Evolutionary conservation across 2,113 vertebrate genomes (phyloP).

Genomic region (Pangasianodon gigas): DNA sequence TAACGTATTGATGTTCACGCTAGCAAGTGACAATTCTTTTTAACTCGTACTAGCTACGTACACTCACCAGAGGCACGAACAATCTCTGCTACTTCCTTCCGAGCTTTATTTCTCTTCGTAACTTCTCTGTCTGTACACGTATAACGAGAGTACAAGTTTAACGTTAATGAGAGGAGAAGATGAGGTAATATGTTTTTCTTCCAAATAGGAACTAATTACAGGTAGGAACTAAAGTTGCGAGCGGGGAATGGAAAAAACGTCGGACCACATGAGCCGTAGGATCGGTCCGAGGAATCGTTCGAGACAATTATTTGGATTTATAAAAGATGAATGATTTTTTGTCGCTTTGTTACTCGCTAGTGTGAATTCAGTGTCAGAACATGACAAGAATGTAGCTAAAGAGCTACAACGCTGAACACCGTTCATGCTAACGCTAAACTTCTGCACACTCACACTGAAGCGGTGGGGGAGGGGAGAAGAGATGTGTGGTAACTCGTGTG

Average conservation of each 20-base stretch:
- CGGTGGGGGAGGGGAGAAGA: not conserved
- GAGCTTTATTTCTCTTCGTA: not conserved
- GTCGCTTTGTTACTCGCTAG: not conserved
- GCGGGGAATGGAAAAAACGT: not conserved
- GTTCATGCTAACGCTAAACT: not conserved
- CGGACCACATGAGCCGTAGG: not conserved
- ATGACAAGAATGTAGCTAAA: not conserved
- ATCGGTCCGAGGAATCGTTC: not conserved
- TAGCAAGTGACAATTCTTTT: not conserved
- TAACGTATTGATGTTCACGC: not conserved
- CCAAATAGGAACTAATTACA: too few species aligned
- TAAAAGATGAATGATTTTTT: not conserved
- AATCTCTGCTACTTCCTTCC: not conserved
- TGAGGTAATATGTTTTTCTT: too few species aligned
- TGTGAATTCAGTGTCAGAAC: not conserved
- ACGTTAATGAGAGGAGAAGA: not conserved
- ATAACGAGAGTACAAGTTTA: not conserved
- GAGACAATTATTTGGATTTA: not conserved
- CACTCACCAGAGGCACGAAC: not conserved
- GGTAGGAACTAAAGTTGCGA: not conserved
- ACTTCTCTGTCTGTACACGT: not conserved
- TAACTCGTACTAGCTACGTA: not conserved
- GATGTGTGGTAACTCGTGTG: constrained; percentile 11
- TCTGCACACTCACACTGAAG: not conserved
- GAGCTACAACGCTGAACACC: not conserved